Conservation (phyloP, 2,888 invertebrate genomes). For the Cerastis rubricosa region DNA sequence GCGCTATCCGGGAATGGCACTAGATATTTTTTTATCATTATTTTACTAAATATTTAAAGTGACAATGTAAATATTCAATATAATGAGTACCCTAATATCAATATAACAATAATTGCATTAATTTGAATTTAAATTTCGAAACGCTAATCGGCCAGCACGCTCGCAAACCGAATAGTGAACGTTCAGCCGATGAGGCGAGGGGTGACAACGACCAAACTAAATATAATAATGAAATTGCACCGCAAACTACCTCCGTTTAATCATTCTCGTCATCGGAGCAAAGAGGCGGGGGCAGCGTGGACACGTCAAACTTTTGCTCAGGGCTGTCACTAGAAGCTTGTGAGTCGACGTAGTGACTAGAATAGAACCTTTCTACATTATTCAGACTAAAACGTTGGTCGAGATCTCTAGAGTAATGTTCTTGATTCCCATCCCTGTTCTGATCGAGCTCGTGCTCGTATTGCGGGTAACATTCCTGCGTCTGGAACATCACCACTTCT, state of each 20-base stretch:
- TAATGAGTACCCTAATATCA: constrained; percentile 82
- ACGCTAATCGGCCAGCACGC: constrained; percentile 71
- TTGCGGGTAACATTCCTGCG: constrained; percentile 88
- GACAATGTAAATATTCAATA: constrained; percentile 84
- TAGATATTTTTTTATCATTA: constrained; percentile 78
- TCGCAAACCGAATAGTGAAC: constrained; percentile 74
- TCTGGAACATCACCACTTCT: constrained; percentile 86
- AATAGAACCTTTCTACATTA: constrained; percentile 88
- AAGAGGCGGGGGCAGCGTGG: constrained; percentile 94
- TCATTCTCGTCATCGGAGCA: constrained; percentile 94
- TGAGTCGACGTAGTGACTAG: constrained; percentile 90
- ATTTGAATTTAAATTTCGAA: constrained; percentile 81
- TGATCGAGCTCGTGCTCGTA: constrained; percentile 81
- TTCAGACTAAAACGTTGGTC: constrained; percentile 89
- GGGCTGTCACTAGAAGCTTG: constrained; percentile 92
- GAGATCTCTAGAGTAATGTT: constrained; percentile 83
- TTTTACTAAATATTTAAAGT: constrained; percentile 83
- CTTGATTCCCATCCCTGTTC: constrained; percentile 73
- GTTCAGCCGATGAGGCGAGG: constrained; percentile 72
- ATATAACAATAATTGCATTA: constrained; percentile 84
- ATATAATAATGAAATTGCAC: constrained; percentile 63
- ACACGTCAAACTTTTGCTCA: constrained; percentile 94
- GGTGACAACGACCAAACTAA: constrained; percentile 74
- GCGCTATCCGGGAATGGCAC: constrained; percentile 84
- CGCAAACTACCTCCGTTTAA: constrained; percentile 68